Base-by-base conservation (phyloP, 2,888 invertebrate genomes). In the Epinotia ramella region DNA sequence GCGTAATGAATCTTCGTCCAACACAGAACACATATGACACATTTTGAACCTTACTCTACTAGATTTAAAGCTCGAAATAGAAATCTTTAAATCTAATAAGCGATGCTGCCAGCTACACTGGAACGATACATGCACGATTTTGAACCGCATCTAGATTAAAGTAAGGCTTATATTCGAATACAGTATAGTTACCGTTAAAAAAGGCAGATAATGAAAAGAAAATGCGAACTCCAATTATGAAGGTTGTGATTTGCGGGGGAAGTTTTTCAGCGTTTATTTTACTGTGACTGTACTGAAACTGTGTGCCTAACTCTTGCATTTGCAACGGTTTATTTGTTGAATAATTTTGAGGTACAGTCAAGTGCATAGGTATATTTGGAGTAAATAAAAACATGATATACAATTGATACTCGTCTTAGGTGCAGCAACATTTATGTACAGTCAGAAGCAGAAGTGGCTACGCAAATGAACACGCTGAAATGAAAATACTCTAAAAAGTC, bases 191-290 rank as follows among this genome's bases (percentile, higher is more conserved):
- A 20, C 18, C 20, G 24, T 65, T 46, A 44, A 60, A 75, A 75
- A 71, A 65, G 3, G 40, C 24, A 64, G 74, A 75, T 70, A 75
- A 18, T 60, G 65, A 71, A 70, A 70, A 60, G 74, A 64, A 75
- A 68, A 69, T 46, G 69, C 46, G 59, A n/a, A 46, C 44, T 71
- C 65, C 65, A 71, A 75, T 75, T 75, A 75, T 75, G 75, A 66
- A 71, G 59, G 64, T 71, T 62, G 70, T 71, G 65, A 75, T 75
- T 75, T 75, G 65, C 70, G 28, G 59, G 64, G 28, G 20, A 69
- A 64, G 64, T 74, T 75, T 53, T 60, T 11, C 60, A 70, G 49
- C 49, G 53, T 65, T 53, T 60, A 69, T 69, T 69, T 46, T 59
- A 73, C 46, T 69, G 69, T 70, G 65, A 70, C 57, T 49, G 49